A percentile compares a stretch with the other conserved stretches of the same genome.
Conservation (phyloP, 2,888 invertebrate species). For the Eulithis testata region DNA sequence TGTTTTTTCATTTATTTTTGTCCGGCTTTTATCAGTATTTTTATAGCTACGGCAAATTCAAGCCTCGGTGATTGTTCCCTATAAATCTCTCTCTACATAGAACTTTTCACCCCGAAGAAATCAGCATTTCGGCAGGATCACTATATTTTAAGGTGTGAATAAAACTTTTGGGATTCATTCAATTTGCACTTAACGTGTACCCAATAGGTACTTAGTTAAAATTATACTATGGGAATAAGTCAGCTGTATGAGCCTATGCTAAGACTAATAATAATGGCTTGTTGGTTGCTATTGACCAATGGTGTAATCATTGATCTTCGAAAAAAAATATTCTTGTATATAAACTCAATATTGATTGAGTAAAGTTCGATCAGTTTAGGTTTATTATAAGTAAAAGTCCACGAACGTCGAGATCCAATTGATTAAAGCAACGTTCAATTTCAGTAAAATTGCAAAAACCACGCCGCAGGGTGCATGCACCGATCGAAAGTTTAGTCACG, state of each 20-base stretch:
- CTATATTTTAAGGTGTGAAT: conserved; percentile 27
- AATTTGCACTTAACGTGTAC: conserved; percentile 28
- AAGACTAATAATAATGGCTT: conserved; percentile 21
- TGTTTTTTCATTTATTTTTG: too few species aligned
- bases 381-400: neutral
- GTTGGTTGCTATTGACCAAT: conserved; percentile 1
- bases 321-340: too few species aligned
- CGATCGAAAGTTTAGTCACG: conserved; percentile 34
- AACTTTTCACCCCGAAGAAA: conserved; percentile 27
- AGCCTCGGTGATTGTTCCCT: conserved; percentile 24
- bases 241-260: neutral
- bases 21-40: neutral
- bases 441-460: conserved; percentile 23
- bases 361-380: too few species aligned
- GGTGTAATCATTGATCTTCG: too few species aligned
- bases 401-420: conserved; percentile 7
- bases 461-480: conserved; percentile 23
- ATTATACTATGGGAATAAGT: conserved; percentile 15
- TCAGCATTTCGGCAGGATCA: conserved; percentile 24
- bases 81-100: conserved; percentile 29
- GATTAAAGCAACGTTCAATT: conserved; percentile 15
- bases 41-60: conserved; percentile 14
- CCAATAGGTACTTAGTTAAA: conserved; percentile 11
- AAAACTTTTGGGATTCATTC: conserved; percentile 35
- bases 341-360: too few species aligned